A percentile compares a stretch with the other conserved stretches of the same genome.
These are phyloP conservation scores for Anthopleura xanthogrammica DNA, from an alignment of 92 coral and sea anemone genomes.

Conservation along the genomic window DNA sequence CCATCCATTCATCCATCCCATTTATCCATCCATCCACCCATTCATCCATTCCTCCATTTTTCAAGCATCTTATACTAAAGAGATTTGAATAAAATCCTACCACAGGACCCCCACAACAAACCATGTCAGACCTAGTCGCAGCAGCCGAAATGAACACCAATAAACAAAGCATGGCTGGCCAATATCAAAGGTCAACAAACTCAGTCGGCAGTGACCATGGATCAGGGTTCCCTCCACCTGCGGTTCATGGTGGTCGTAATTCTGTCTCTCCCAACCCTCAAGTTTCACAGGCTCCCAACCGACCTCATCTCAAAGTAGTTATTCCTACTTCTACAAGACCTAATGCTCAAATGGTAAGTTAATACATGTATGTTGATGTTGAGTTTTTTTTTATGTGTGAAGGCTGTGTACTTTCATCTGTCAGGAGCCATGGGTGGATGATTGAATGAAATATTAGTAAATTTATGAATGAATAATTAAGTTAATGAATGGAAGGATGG, in stretches of 20 bases:
- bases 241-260: conserved; percentile 59
- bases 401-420: too few species aligned
- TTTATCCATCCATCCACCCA: not conserved
- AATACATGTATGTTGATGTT: not conserved
- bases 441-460: not conserved
- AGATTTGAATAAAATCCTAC: not conserved
- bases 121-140: conserved; percentile 81
- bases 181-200: conserved; percentile 37
- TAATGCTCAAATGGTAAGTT: not conserved
- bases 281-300: conserved; percentile 48
- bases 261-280: conserved; percentile 85
- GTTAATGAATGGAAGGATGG: not conserved
- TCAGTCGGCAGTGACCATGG: conserved; percentile 46
- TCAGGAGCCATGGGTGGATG: not conserved
- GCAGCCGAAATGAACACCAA: conserved; percentile 72
- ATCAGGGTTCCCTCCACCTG: conserved; percentile 60
- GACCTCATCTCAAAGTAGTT: conserved; percentile 84
- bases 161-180: conserved; percentile 41
- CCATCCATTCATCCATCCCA: not conserved
- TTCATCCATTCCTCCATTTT: not conserved
- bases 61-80: not conserved
- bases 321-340: conserved; percentile 63
- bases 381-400: too few species aligned
- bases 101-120: conserved; percentile 60
- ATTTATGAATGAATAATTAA: too few species aligned